phyloP scores from a whole-genome alignment of 2,113 vertebrate genomes.

The Hemicordylus capensis region DNA sequence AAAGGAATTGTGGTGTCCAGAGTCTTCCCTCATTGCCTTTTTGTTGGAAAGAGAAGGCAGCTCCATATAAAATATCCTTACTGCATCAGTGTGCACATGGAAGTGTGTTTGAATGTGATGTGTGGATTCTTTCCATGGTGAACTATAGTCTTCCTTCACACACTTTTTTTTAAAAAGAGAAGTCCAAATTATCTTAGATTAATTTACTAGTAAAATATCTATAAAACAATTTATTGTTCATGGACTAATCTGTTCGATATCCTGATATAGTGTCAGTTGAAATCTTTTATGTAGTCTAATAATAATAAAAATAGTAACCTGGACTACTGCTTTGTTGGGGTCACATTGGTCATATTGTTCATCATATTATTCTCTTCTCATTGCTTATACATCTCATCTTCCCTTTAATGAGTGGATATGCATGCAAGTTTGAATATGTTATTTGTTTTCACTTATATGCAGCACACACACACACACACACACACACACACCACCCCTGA shows the following conservation, averaged over 20 bases:
- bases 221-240: not conserved
- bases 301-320: slow-evolving; percentile 11
- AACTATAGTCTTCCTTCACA: not conserved
- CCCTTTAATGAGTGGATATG: slow-evolving; percentile 56
- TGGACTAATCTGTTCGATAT: slow-evolving; percentile 8
- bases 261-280: not conserved
- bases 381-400: slow-evolving; percentile 46
- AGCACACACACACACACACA: slow-evolving; percentile 56
- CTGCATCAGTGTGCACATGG: not conserved
- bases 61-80: not conserved
- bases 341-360: not conserved
- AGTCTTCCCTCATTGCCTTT: not conserved
- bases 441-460: slow-evolving; percentile 60
- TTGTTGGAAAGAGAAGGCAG: not conserved
- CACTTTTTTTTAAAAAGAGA: not conserved
- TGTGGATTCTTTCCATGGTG: not conserved
- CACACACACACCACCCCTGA: slow-evolving; percentile 33
- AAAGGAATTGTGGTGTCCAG: not conserved
- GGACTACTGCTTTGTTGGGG: not conserved
- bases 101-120: not conserved
- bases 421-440: slow-evolving; percentile 54
- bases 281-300: not conserved
- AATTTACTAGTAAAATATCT: no score
- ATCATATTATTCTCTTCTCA: slow-evolving; percentile 29
- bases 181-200: slow-evolving; percentile 24